These are phyloP conservation scores for Coturnix japonica DNA, from an alignment of 2,113 vertebrate genomes.

Conservation along the genomic window DNA sequence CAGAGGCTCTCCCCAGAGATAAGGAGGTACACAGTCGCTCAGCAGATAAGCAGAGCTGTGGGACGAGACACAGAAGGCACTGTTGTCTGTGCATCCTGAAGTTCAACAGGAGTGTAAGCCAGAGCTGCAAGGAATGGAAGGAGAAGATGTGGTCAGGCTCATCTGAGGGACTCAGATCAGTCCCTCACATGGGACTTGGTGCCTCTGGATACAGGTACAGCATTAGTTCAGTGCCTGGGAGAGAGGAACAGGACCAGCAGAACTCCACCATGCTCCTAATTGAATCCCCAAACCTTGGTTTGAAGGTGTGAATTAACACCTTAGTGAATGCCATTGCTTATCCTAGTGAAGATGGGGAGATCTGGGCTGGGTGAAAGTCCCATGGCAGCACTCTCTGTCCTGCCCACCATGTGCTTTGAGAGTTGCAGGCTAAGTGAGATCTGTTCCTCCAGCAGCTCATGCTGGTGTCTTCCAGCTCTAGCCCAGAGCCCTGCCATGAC, in stretches of 20 bases:
- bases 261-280: neutral
- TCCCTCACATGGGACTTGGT: no score
- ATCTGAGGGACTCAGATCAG: no score
- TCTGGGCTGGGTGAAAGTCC: neutral
- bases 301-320: neutral
- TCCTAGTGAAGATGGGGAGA: neutral
- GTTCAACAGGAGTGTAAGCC: neutral
- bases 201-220: neutral
- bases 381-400: neutral
- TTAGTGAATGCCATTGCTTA: neutral
- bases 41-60: constrained; percentile 61
- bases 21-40: constrained; percentile 66
- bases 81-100: constrained; percentile 31
- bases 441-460: neutral
- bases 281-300: neutral
- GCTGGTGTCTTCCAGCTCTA: neutral
- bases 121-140: neutral
- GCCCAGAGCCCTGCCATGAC: neutral
- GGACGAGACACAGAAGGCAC: neutral
- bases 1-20: constrained; percentile 65
- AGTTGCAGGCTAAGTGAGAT: neutral
- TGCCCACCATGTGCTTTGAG: neutral
- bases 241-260: neutral
- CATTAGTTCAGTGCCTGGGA: neutral
- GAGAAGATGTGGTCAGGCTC: accelerated